Conservation (phyloP, 2,797 vertebrate species). For the Monodelphis domestica region DNA sequence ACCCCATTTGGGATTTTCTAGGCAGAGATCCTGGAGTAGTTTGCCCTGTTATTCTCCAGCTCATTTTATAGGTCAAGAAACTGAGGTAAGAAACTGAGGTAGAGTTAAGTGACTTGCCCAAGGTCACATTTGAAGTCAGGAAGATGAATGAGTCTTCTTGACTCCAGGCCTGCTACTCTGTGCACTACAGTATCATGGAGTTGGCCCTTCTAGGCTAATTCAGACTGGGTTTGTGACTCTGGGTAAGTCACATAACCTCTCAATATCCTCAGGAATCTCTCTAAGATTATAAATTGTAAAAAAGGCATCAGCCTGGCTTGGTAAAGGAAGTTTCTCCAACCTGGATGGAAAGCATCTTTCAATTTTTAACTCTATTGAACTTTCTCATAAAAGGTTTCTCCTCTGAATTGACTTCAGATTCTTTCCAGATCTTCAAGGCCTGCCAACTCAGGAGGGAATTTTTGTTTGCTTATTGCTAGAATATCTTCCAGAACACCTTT, state of each 20-base stretch:
- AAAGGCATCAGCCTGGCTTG: neutral
- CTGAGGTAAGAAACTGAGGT: neutral
- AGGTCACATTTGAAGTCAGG: too few species aligned
- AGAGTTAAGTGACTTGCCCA: neutral
- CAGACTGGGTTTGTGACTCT: too few species aligned
- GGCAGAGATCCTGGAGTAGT: too few species aligned
- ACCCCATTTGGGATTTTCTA: neutral
- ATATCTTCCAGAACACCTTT: neutral
- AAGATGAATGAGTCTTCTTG: too few species aligned
- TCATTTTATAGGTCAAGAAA: too few species aligned
- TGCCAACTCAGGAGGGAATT: too few species aligned
- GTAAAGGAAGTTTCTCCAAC: neutral
- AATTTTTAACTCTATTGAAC: neutral
- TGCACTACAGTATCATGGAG: too few species aligned
- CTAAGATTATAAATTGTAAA: neutral
- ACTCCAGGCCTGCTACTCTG: too few species aligned
- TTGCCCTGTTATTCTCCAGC: too few species aligned
- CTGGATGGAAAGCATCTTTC: neutral
- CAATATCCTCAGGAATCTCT: neutral
- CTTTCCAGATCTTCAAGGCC: too few species aligned
- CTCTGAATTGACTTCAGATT: neutral
- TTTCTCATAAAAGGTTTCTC: neutral
- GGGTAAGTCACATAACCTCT: neutral
- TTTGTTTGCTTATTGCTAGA: neutral
- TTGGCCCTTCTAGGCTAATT: too few species aligned